Percentiles rank a stretch among this genome's conserved stretches.
These are phyloP conservation scores for Altica lythri DNA, from an alignment of 2,888 invertebrate genomes.

Conservation along the genomic window DNA sequence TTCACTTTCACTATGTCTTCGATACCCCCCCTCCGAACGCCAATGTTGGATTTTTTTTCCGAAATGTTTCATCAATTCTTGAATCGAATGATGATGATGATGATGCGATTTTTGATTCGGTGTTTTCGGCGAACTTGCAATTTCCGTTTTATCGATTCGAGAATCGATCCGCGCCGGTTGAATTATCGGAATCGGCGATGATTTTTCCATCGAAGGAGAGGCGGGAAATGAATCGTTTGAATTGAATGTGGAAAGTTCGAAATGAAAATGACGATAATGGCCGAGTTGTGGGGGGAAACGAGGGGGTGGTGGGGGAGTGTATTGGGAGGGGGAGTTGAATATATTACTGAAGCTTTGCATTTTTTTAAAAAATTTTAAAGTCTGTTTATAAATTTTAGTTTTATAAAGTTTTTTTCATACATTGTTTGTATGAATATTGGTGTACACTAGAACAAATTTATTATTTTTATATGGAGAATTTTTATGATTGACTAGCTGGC, in stretches of 20 bases:
- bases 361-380: neutral
- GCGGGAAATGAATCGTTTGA: slow-evolving; percentile 49
- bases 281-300: slow-evolving; percentile 19
- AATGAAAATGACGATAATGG: slow-evolving; percentile 45
- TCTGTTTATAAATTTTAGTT: too few species aligned
- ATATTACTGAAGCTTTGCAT: slow-evolving; percentile 56
- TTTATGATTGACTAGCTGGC: too few species aligned
- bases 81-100: slow-evolving; percentile 70
- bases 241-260: slow-evolving; percentile 36
- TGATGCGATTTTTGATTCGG: slow-evolving; percentile 19
- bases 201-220: too few species aligned
- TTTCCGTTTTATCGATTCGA: slow-evolving; percentile 42
- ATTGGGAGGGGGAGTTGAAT: slow-evolving; percentile 45
- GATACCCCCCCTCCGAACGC: slow-evolving; percentile 59
- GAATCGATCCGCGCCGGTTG: slow-evolving; percentile 46
- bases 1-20: slow-evolving; percentile 59
- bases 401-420: too few species aligned
- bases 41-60: slow-evolving; percentile 77
- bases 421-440: too few species aligned
- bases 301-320: neutral
- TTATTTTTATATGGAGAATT: too few species aligned
- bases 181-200: too few species aligned
- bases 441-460: too few species aligned
- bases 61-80: slow-evolving; percentile 76
- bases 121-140: neutral